A percentile compares a stretch with the other conserved stretches of the same genome.
These are phyloP conservation scores for Rana temporaria DNA, from an alignment of 2,113 vertebrate species.

Conservation along the genomic window DNA sequence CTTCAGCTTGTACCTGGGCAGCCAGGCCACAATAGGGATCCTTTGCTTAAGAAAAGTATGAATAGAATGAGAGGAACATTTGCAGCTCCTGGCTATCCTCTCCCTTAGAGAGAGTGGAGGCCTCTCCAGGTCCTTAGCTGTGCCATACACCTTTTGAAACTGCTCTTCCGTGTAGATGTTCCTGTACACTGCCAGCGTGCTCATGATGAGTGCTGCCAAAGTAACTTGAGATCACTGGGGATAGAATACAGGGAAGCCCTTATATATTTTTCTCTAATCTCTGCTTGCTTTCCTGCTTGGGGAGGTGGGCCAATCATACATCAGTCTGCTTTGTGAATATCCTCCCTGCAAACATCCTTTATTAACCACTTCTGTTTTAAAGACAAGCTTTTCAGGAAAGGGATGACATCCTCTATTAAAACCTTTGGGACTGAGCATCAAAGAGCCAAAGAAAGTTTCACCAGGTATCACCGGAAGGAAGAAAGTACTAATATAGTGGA, in stretches of 20 bases:
- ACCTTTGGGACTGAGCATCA: conserved; percentile 16
- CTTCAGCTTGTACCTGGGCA: conserved; percentile 81
- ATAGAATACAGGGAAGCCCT: conserved; percentile 45
- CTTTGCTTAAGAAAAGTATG: conserved; percentile 75
- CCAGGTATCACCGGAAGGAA: conserved; percentile 23
- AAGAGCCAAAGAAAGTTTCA: conserved; percentile 6
- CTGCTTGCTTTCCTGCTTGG: conserved; percentile 69
- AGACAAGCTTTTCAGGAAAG: conserved; percentile 41
- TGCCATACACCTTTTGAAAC: conserved; percentile 79
- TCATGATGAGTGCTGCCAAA: conserved; percentile 68
- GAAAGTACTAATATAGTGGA: not conserved
- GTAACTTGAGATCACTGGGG: conserved; percentile 50
- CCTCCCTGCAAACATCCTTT: conserved; percentile 54
- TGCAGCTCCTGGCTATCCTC: conserved; percentile 65
- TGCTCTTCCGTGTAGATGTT: conserved; percentile 81
- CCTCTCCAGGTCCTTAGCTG: conserved; percentile 61
- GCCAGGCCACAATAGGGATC: conserved; percentile 83
- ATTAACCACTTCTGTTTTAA: conserved; percentile 48
- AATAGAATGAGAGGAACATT: conserved; percentile 74
- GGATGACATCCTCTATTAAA: conserved; percentile 41
- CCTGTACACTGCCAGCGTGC: conserved; percentile 79
- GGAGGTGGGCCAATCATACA: conserved; percentile 46
- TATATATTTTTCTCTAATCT: conserved; percentile 73
- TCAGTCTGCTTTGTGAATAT: conserved; percentile 35
- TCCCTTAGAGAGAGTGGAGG: conserved; percentile 64